phyloP scores from a whole-genome alignment of 2,888 invertebrate genomes.

The Sesamia inferens region DNA sequence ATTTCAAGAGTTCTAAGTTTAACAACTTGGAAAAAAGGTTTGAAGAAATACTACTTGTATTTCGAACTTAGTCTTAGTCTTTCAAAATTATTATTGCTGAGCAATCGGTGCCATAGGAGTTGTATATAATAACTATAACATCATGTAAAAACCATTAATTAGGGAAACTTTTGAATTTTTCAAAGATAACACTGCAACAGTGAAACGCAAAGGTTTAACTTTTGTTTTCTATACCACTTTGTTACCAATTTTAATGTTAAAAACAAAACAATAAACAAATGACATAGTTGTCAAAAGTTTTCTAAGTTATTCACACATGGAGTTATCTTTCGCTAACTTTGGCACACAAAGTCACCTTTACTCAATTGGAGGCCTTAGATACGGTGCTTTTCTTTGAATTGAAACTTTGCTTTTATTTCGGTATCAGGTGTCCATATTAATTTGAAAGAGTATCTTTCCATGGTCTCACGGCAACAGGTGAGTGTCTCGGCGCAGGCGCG shows the following conservation, averaged over 20 bases:
- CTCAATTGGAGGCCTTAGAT: constrained; percentile 52
- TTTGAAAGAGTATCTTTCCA: constrained; percentile 89
- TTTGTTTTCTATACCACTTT: neutral
- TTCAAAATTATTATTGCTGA: neutral
- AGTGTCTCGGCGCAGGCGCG: constrained; percentile 84
- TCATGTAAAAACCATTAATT: neutral
- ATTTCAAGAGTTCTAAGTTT: neutral
- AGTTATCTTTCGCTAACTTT: constrained; percentile 14
- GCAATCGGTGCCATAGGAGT: neutral
- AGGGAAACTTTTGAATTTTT: neutral
- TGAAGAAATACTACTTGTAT: neutral
- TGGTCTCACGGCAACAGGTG: constrained; percentile 89
- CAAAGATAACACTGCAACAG: neutral
- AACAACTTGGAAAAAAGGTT: neutral
- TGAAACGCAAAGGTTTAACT: neutral
- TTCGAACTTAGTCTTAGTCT: neutral
- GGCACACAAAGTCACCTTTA: constrained; percentile 23
- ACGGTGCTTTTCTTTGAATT: constrained; percentile 61
- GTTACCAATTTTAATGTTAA: neutral
- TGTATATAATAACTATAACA: neutral
- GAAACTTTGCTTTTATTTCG: constrained; percentile 83
- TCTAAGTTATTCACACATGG: constrained; percentile 24
- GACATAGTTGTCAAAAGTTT: constrained; percentile 20
- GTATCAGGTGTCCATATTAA: constrained; percentile 87
- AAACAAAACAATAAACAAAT: constrained; percentile 13